Evolutionary conservation across 30 jellyfish, hydroid and myxozoan species (phyloP).

Genomic region (Hydra vulgaris): DNA sequence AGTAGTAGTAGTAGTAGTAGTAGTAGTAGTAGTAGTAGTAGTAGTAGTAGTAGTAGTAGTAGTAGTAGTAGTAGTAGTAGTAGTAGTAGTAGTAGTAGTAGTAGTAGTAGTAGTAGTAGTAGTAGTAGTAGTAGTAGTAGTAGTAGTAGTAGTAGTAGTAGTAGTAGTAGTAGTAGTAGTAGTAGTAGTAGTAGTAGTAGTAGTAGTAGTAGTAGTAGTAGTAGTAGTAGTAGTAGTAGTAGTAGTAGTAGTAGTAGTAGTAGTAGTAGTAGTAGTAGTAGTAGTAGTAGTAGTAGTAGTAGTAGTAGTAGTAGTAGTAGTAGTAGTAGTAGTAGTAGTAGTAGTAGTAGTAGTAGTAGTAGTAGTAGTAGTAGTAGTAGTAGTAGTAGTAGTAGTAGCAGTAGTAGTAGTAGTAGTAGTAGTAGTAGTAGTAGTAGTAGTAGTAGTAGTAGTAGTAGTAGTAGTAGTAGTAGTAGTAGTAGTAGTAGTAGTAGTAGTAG

Average conservation of each 20-base stretch:
- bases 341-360: background rate
- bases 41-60: background rate
- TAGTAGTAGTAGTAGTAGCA: background rate
- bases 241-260: background rate
- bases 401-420: background rate
- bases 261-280: background rate
- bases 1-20: background rate
- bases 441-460: background rate
- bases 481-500: background rate
- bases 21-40: background rate
- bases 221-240: background rate
- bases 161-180: background rate
- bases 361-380: background rate
- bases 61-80: background rate
- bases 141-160: background rate
- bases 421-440: background rate
- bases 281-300: background rate
- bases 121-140: background rate
- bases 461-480: background rate
- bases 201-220: slow-evolving; percentile 1
- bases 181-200: background rate
- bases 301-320: background rate
- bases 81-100: background rate
- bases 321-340: background rate
- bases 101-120: background rate